Evolutionary conservation across 1,140 invertebrate genomes (phyloP).

Genomic region (Maniola jurtina): DNA sequence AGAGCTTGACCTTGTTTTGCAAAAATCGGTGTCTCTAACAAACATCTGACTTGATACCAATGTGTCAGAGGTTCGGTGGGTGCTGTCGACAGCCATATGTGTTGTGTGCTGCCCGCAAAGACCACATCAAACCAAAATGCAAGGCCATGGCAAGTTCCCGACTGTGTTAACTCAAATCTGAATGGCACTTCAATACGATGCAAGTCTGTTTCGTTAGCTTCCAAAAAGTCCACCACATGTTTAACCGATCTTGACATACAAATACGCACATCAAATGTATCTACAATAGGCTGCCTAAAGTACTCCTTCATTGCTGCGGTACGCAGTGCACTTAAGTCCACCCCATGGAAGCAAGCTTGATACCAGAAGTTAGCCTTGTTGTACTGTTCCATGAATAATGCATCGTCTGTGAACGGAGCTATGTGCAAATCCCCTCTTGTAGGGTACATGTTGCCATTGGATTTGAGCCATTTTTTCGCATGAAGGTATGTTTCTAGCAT

Average conservation of each 20-base stretch:
- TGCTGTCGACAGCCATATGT: conserved; percentile 98
- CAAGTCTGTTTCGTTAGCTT: conserved; percentile 95
- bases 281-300: conserved; percentile 98
- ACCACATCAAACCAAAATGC: conserved; percentile 99
- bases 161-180: conserved; percentile 94
- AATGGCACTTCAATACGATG: conserved; percentile 98
- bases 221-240: conserved; percentile 97
- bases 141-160: conserved; percentile 97
- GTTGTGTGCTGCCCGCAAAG: conserved; percentile 93
- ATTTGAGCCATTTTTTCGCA: conserved; percentile 98
- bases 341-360: conserved; percentile 98
- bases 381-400: conserved; percentile 98
- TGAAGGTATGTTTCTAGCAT: conserved; percentile 99
- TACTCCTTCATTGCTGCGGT: conserved; percentile 98
- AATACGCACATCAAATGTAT: conserved; percentile 99
- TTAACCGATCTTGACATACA: conserved; percentile 97
- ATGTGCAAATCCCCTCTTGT: conserved; percentile 97
- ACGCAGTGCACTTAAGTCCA: conserved; percentile 92
- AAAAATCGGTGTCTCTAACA: conserved; percentile 95
- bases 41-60: conserved; percentile 99
- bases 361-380: conserved; percentile 99
- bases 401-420: conserved; percentile 99
- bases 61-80: conserved; percentile 99
- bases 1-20: conserved; percentile 96
- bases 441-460: conserved; percentile 97